Evolutionary conservation across 2,888 invertebrate genomes (phyloP), one percentile per base, ranked within the genome.

Genomic region (Andrena dorsata): DNA sequence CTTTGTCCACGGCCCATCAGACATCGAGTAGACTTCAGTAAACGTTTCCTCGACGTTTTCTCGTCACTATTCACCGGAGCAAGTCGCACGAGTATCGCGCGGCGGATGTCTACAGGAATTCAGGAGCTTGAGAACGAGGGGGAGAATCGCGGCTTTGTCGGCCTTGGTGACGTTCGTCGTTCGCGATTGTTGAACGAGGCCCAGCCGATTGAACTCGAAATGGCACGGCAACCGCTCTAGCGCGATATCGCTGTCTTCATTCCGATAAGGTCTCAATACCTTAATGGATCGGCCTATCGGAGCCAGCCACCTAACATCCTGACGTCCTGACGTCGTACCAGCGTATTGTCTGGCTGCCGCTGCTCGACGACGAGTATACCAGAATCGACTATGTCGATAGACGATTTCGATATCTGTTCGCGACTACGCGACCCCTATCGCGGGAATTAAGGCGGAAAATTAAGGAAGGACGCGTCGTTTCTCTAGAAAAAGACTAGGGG

Each of bases 251-350:
- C 60, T 86, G 70, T 80, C 85, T 87, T 88, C 89, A 86, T 89
- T 89, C 84, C 80, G 88, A 88, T 88, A 89, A 88, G 84, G 82
- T 74, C 78, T 82, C 85, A 81, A 88, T 88, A 64, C 82, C 82
- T 80, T 86, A 88, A 89, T 86, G 80, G 84, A 58, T 73, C 82
- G 82, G 71, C 71, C 80, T 87, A 84, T 87, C 82, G 69, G 75
- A 80, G 61, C 58, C 68, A 71, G 63, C 82, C 82, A 82, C 80
- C 74, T 63, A 74, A 70, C 76, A 69, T 75, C 61, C 80, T 68
- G 77, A 73, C 73, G 71, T 72, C 72, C 61, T 49, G 56, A 53
- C 53, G 47, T 7, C 60, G 56, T 56, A 41, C 41, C 41, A 41
- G 41, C 16, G 41, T 53, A 80, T 87, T 84, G 79, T 79, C 61